Evolutionary conservation across 1,140 invertebrate species (phyloP).

Genomic region (Berghia stephanieae): DNA sequence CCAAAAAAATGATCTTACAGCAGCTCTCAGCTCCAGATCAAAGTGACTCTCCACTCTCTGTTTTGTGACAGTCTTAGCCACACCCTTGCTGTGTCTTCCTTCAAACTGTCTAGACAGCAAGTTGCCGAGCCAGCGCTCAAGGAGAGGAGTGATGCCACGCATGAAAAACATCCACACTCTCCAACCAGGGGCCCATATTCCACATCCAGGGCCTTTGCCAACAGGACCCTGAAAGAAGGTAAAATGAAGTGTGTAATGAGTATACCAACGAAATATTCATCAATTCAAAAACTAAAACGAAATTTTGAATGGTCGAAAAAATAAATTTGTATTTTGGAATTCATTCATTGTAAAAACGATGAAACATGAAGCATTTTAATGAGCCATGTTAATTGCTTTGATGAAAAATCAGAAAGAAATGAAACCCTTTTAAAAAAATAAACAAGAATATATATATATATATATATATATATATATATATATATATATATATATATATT

Average conservation of each 20-base stretch:
- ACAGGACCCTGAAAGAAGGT: constrained; percentile 82
- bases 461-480: neutral
- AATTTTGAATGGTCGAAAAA: too few species aligned
- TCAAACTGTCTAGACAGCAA: constrained; percentile 98
- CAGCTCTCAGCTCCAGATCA: constrained; percentile 96
- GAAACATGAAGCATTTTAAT: too few species aligned
- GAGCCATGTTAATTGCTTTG: too few species aligned
- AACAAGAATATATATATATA: too few species aligned
- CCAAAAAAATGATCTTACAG: constrained; percentile 74
- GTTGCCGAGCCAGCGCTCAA: constrained; percentile 98
- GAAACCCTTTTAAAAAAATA: too few species aligned
- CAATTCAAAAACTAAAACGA: too few species aligned
- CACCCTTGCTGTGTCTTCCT: constrained; percentile 97
- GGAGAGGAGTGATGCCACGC: constrained; percentile 95
- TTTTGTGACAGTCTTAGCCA: constrained; percentile 99
- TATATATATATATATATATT: neutral
- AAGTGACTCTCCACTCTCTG: constrained; percentile 99
- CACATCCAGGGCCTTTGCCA: constrained; percentile 98
- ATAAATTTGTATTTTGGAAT: too few species aligned
- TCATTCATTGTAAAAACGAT: too few species aligned
- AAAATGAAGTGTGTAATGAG: too few species aligned
- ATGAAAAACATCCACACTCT: constrained; percentile 99
- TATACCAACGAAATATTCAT: too few species aligned
- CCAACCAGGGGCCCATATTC: constrained; percentile 99
- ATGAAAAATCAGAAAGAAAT: too few species aligned